Conservation (phyloP, 2,113 vertebrate genomes). For the Poeciliopsis occidentalis region DNA sequence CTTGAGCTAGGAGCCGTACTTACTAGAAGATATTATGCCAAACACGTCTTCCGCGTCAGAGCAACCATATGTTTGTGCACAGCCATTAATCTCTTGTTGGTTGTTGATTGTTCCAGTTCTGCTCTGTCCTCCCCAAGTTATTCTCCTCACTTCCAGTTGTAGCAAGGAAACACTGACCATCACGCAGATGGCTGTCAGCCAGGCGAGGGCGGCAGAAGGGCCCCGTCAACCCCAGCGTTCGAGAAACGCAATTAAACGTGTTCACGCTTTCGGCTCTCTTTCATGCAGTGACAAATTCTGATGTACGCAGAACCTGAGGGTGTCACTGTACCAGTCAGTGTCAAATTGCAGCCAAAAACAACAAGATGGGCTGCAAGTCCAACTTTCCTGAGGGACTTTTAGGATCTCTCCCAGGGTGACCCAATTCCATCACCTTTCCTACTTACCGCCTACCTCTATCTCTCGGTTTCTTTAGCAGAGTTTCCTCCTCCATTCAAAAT, state of each 20-base stretch:
- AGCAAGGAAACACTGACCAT: slow-evolving; percentile 61
- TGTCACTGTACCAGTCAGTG: slow-evolving; percentile 64
- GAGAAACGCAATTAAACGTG: slow-evolving; percentile 1
- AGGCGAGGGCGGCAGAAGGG: slow-evolving; percentile 65
- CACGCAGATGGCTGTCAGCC: slow-evolving; percentile 76
- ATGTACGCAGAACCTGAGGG: slow-evolving; percentile 48
- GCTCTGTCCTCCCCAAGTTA: slow-evolving; percentile 61
- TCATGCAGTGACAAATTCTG: slow-evolving; percentile 54
- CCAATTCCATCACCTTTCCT: slow-evolving; percentile 76
- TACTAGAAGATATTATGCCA: slow-evolving; percentile 58
- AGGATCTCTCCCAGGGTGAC: slow-evolving; percentile 78
- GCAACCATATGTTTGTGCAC: slow-evolving; percentile 72
- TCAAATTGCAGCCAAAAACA: slow-evolving; percentile 76
- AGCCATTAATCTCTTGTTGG: slow-evolving; percentile 68
- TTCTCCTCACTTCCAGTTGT: slow-evolving; percentile 64
- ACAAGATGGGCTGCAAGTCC: slow-evolving; percentile 58
- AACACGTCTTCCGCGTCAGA: slow-evolving; percentile 68
- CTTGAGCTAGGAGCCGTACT: slow-evolving; percentile 50
- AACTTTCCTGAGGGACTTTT: slow-evolving; percentile 68
- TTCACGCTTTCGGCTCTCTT: slow-evolving; percentile 37
- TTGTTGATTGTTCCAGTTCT: slow-evolving; percentile 65
- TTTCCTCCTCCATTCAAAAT: slow-evolving; percentile 23
- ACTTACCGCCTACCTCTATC: slow-evolving; percentile 21
- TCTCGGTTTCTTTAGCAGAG: slow-evolving; percentile 22
- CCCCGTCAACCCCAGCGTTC: slow-evolving; percentile 53